phyloP scores from a whole-genome alignment of 2,113 vertebrate species.

The Rissa tridactyla region DNA sequence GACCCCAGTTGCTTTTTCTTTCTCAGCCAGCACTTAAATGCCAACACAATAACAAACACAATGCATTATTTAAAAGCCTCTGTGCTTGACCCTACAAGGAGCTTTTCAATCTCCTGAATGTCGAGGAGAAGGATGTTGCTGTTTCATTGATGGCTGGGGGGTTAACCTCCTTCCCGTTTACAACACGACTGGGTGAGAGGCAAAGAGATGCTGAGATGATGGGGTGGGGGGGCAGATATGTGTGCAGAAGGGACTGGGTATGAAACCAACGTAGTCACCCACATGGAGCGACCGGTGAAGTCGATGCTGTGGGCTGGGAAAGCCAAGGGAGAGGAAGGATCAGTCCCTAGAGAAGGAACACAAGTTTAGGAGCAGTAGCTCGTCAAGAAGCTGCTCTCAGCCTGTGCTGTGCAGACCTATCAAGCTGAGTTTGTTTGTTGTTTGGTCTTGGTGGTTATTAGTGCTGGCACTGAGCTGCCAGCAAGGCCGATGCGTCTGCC shows the following conservation, averaged over 20 bases:
- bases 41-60: background rate
- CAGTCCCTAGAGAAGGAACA: background rate
- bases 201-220: background rate
- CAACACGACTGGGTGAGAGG: rapidly evolving
- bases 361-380: background rate
- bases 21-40: constrained; percentile 14
- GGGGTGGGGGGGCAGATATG: rapidly evolving
- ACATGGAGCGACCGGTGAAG: rapidly evolving
- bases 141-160: background rate
- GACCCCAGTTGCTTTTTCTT: background rate
- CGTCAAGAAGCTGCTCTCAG: background rate
- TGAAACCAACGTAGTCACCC: rapidly evolving
- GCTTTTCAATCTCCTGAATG: background rate
- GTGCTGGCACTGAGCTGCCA: background rate
- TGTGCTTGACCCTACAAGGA: constrained; percentile 33
- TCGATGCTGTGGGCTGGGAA: background rate
- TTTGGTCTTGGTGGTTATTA: background rate
- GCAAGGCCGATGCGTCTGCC: background rate
- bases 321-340: background rate
- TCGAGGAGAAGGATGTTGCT: constrained; percentile 16
- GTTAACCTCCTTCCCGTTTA: background rate
- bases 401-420: background rate
- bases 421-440: background rate
- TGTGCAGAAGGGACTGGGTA: rapidly evolving
- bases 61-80: constrained; percentile 38